These are phyloP conservation scores for Grus americana DNA, from an alignment of 2,113 vertebrate genomes.

Conservation along the genomic window DNA sequence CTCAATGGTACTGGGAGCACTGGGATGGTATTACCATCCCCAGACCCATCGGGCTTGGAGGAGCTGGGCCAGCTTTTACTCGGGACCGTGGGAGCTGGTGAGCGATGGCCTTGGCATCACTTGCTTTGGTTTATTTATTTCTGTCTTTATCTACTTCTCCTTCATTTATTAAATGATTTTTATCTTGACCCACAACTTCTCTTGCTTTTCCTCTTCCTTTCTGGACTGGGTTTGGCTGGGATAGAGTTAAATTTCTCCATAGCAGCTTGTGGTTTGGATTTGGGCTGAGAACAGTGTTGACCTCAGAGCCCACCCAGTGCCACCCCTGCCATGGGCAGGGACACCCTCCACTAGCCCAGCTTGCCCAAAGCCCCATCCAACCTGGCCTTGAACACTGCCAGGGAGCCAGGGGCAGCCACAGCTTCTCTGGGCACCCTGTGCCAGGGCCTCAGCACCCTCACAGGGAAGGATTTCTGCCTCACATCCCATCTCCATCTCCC, in stretches of 20 bases:
- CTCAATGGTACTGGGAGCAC: background rate
- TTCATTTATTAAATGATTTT: background rate
- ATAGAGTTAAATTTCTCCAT: background rate
- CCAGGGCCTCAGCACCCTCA: too few species aligned
- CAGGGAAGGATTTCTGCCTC: too few species aligned
- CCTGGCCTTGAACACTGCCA: too few species aligned
- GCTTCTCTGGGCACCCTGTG: too few species aligned
- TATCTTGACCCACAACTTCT: background rate
- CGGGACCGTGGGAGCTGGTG: accelerated
- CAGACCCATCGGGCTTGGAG: too few species aligned
- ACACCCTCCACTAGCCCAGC: too few species aligned
- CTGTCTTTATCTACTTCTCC: background rate
- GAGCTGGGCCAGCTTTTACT: background rate
- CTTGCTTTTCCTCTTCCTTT: background rate
- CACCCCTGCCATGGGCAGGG: too few species aligned
- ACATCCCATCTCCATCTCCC: too few species aligned
- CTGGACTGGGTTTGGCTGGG: background rate
- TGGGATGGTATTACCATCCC: background rate
- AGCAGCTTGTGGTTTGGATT: background rate
- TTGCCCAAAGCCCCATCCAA: too few species aligned
- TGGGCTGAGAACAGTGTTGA: background rate
- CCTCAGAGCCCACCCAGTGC: too few species aligned
- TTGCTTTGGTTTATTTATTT: background rate
- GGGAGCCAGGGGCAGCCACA: too few species aligned
- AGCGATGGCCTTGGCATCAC: background rate